Evolutionary conservation across 2,113 vertebrate species (phyloP).

Genomic region (Sorex fumeus): DNA sequence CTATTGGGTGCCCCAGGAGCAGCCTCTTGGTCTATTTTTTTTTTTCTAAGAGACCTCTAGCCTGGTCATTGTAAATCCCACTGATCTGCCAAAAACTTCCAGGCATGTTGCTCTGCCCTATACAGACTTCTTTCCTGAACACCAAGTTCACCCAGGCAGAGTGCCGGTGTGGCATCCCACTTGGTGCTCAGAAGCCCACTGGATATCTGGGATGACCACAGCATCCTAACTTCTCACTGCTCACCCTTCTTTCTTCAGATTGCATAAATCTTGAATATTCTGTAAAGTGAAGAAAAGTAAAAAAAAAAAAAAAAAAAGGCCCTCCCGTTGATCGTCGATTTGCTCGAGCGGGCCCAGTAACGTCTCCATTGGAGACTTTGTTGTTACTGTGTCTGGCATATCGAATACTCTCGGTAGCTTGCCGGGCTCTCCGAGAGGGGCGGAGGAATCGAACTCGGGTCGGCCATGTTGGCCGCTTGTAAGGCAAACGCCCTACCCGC

Average conservation of each 20-base stretch:
- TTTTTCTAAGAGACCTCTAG: neutral
- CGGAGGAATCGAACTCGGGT: too few species aligned
- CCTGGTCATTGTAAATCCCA: neutral
- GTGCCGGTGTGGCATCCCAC: neutral
- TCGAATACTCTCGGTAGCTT: too few species aligned
- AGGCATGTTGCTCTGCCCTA: neutral
- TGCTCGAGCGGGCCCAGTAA: too few species aligned
- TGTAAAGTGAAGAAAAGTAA: too few species aligned
- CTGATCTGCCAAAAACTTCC: neutral
- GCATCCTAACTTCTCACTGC: neutral
- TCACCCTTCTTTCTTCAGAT: neutral
- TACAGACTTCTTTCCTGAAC: neutral
- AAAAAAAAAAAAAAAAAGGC: too few species aligned
- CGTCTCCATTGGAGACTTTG: too few species aligned
- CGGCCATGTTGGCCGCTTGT: too few species aligned
- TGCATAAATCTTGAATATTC: slow-evolving; percentile 12
- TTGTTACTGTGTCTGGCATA: too few species aligned
- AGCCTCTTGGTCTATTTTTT: neutral
- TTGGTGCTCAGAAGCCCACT: neutral
- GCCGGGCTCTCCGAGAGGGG: too few species aligned
- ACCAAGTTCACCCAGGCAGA: neutral
- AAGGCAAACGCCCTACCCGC: too few species aligned
- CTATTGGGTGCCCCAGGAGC: neutral
- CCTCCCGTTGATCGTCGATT: too few species aligned
- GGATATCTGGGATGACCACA: neutral